Base-by-base conservation (phyloP, 2,113 vertebrate species). In the Noctilio leporinus region DNA sequence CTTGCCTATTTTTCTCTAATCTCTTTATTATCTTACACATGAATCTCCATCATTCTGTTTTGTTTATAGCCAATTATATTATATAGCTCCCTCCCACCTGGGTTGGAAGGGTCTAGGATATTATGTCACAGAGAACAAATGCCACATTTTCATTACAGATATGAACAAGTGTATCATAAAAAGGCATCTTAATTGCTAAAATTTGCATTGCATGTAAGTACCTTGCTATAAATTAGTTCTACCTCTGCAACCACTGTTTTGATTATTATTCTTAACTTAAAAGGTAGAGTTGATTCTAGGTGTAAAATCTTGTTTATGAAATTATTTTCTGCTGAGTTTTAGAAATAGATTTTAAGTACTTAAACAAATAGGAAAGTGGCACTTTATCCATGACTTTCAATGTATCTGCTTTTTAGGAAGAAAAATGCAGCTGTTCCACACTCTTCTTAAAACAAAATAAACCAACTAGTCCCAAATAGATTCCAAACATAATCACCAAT, bases 371-470 rank as follows among this genome's bases (percentile, higher is more conserved):
- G 94, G 30, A 77, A 70, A 92, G 14, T 47, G 33, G 8, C 17
- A 75, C n/a, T 51, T 78, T 55, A 12, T 72, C 4, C 28, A 22
- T 91, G 55, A 8, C 45, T 83, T 89, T 97, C 47, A 86, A 85
- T 64, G 35, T 73, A 9, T 51, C 64, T 57, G 1, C 22, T 26
- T 67, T 87, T 28, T 43, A 26, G 86, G 51, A 62, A 14, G 20
- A 26, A 28, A 87, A 17, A 53, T n/a, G 0, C 11, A 57, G 19
- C 40, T 59, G 38, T 47, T 93, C 4, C 2, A 69, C 15, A 1
- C 3, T 10, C 28, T 86, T 45, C 38, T 96, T 76, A 45, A 87
- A 96, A 85, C 10, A 62, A 89, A 77, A 82, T 76, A 82, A 95
- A 43, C 17, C 40, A 80, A 53, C 30, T 7, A 90, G 49, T 10